phyloP scores from a whole-genome alignment of 2,113 vertebrate species.

The Mastomys natalensis region DNA sequence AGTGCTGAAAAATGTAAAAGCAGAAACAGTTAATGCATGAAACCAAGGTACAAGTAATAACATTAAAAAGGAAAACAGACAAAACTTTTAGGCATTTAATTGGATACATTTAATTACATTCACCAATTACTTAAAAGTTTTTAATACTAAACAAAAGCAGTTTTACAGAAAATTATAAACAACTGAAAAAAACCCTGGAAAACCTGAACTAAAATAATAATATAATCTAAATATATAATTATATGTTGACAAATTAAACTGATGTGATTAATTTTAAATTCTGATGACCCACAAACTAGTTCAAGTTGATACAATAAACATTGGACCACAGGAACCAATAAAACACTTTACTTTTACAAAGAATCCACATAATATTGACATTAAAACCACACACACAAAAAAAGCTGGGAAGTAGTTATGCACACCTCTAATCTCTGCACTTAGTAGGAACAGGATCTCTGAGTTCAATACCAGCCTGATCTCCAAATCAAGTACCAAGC shows the following conservation, averaged over 20 bases:
- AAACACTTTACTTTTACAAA: not conserved
- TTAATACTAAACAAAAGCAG: conserved; percentile 2
- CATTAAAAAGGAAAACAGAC: not conserved
- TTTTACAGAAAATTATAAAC: conserved; percentile 18
- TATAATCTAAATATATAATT: not conserved
- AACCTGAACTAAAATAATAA: not conserved
- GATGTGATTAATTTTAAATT: not conserved
- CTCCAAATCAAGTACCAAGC: not conserved
- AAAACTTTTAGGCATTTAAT: conserved; percentile 16
- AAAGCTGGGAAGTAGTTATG: not conserved
- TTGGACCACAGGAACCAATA: not conserved
- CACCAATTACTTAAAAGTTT: conserved; percentile 19
- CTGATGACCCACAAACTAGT: not conserved
- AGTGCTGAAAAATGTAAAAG: not conserved
- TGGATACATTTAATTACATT: not conserved
- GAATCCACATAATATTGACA: not conserved
- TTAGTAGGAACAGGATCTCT: not conserved
- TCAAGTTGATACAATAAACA: not conserved
- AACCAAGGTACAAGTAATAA: not conserved
- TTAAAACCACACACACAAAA: conserved; percentile 11
- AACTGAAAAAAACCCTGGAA: not conserved
- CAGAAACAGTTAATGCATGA: not conserved
- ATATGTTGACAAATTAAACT: not conserved
- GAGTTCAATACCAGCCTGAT: not conserved
- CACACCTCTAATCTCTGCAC: not conserved